Evolutionary conservation across 2,113 vertebrate species (phyloP), one percentile per base, ranked within the genome.

Genomic region (Collichthys lucidus): DNA sequence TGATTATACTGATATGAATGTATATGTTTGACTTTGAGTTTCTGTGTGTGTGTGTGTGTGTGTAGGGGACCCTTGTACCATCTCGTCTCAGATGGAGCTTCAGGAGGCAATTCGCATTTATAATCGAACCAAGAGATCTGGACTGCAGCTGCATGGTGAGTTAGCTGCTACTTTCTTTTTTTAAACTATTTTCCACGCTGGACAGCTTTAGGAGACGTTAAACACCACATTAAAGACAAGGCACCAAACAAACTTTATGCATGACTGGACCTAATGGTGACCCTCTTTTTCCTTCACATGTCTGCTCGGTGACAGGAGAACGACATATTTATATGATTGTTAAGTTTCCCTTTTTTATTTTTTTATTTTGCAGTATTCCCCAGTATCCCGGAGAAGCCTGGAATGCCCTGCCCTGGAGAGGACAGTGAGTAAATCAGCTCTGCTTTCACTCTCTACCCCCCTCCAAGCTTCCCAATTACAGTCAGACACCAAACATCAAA

Each of bases 1-100:
- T 55, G 9, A 55, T 22, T 10, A 22, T 55, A 4, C 1, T 53
- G 10, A 52, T 49, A 52, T 20, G 47, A 50, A 7, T 7, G 1
- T 29, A 12, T 44, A 40, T 44, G 20, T 64, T 20, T 63, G 5
- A 16, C 14, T 46, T 46, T 46, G 35, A 40, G 7, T 8, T 40
- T 40, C 7, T 20, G 35, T 52, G 12, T 14, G 14, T 65, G 14
- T 46, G 31, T 70, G n/a, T n/a, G n/a, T n/a, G 31, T 83, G 42
- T 76, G 44, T 55, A 99, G 98, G 98, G 57, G 98, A 99, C 78
- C 97, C 98, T 0, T 99, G 98, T 72, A 99, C 98, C n/a, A 98
- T 99, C 89, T 99, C 98, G 0, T 99, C 98, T 44, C 97, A 97
- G 90, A 97, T 99, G 97, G 98, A 99, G 86, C 94, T 99, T 91